Evolutionary conservation across 2,113 vertebrate species (phyloP), one percentile per base, ranked within the genome.

Genomic region (Sprattus sprattus): DNA sequence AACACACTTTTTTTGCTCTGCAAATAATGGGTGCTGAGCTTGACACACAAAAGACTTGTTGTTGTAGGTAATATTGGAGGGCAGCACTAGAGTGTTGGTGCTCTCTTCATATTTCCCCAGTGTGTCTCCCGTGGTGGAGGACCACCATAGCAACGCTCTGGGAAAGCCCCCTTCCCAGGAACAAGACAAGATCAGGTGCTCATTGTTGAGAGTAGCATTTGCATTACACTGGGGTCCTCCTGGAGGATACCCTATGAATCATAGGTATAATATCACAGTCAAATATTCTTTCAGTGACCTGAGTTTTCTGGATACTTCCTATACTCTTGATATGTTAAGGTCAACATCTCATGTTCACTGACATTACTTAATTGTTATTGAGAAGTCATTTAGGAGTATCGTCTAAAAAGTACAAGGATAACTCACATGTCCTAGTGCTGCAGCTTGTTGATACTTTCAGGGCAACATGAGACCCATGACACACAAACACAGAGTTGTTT

Each of bases 131-230:
- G 85, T 85, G 0, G 90, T 83, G 0, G 95, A 95, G 11, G 90
- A 85, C 97, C 97, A 99, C 93, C 91, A 94, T 84, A 97, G 93
- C 18, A 92, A 64, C 25, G 95, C 94, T 0, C 87, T 94, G 0
- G 97, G 97, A 0, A 89, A 60, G 4, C 97, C 97, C 3, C 97
- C 96, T 0, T 93, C 93, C 97, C 97, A 98, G 54, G 92, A 91
- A 84, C 97, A 99, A 83, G 94, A 96, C 84, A 98, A 89, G 95
- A 94, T 94, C 92, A 97, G 89, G 22, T 93, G 95, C 82, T 95
- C 92, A 10, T 94, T 94, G 11, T 91, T 93, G 50, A 91, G 89
- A 0, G 95, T 96, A 47, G 95, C 94, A 0, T 93, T 91, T 0
- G 94, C 96, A 6, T 84, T 84, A 88, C 98, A 99, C 45, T 85